These are phyloP conservation scores for Enteromius paludinosus DNA, from an alignment of 2,797 vertebrate genomes.

Conservation along the genomic window DNA sequence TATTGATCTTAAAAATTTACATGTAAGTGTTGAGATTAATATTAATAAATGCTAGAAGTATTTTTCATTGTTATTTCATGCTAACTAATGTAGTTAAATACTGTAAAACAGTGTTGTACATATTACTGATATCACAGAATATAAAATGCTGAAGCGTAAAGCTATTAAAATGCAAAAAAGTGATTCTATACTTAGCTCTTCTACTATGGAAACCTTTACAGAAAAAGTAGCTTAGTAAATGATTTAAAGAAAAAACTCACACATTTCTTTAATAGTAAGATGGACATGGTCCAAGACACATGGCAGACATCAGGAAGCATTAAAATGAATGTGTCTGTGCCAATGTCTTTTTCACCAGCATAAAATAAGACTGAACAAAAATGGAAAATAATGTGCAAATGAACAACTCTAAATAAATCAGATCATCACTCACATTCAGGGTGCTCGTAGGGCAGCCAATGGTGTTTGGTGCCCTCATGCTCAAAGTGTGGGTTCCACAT, in stretches of 20 bases:
- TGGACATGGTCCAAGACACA: background rate
- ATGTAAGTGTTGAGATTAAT: background rate
- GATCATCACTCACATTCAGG: constrained; percentile 81
- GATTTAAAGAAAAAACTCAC: background rate
- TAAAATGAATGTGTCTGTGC: background rate
- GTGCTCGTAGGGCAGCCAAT: constrained; percentile 94
- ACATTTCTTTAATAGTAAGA: constrained; percentile 14
- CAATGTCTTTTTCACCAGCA: background rate
- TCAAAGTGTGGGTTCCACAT: constrained; percentile 91
- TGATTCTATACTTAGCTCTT: background rate
- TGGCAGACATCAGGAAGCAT: background rate
- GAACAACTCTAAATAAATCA: constrained; percentile 2
- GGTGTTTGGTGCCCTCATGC: constrained; percentile 88
- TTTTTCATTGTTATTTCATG: background rate
- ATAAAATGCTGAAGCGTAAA: background rate
- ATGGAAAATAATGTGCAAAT: background rate
- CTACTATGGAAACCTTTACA: background rate
- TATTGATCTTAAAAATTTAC: background rate
- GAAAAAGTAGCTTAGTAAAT: background rate
- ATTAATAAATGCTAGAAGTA: background rate
- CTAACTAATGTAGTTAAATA: background rate
- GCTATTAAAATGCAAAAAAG: constrained; percentile 9
- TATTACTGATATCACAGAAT: background rate
- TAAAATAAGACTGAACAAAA: constrained; percentile 1
- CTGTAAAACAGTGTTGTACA: background rate